Base-by-base conservation (phyloP, 2,888 invertebrate genomes). In the Synanthedon andrenaeformis region DNA sequence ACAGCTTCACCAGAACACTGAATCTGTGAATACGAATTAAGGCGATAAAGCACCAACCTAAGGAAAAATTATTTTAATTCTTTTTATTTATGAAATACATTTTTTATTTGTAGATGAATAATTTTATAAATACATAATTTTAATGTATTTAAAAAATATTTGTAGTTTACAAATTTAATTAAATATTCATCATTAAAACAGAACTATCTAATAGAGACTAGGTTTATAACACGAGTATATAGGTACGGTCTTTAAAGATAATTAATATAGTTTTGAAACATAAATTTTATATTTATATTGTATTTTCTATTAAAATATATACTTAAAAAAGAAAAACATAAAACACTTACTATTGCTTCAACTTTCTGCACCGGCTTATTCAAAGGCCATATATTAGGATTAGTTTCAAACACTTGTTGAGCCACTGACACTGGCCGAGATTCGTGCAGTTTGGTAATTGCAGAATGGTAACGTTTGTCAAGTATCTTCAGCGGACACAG, bases 311-410 rank as follows among this genome's bases (percentile, higher is more conserved):
- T 23, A 23, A 23, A 23, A 23, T 4, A 23, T 23, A 23, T 23
- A n/a, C n/a, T n/a, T n/a, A n/a, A n/a, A 23, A 23, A 23, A 23
- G 1, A 23, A 23, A 23, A 17, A 17, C 17, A 17, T 17, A 17
- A 1, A 23, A 23, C 19, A 23, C 19, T 23, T 23, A 23, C 19
- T 23, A 4, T 23, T 13, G 42, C 90, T 67, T 92, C 92, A 3
- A 91, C 60, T 75, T 93, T 93, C 0, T 89, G 82, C 19, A 92
- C 72, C 0, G 93, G 91, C 65, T 93, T 75, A 57, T 88, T 90
- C 14, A 93, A 61, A 0, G 93, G 93, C 89, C 91, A 93, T 13
- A 89, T 61, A 2, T 83, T 74, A 54, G 86, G 79, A 60, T 92
- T 86, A 0, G 90, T 91, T 49, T 90, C 89, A 64, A 82, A 93